Evolutionary conservation across 2,888 invertebrate genomes (phyloP).

Genomic region (Parasteatoda lunata): DNA sequence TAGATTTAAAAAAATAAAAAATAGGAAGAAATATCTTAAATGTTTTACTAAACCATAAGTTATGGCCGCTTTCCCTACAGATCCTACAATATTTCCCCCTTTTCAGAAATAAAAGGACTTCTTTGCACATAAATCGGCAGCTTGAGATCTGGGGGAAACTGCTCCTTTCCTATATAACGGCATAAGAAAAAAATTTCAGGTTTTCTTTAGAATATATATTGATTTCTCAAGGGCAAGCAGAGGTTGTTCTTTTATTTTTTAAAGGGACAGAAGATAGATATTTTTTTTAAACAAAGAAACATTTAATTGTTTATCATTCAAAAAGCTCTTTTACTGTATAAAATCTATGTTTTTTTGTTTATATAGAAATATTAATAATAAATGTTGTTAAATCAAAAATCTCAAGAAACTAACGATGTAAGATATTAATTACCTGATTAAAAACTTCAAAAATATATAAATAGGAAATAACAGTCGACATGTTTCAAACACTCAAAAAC

Average conservation of each 20-base stretch:
- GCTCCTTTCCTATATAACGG: slow-evolving; percentile 63
- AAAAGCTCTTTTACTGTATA: too few relatives aligned
- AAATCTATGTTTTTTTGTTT: too few relatives aligned
- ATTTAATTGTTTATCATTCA: too few relatives aligned
- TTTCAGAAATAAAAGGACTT: slow-evolving; percentile 61
- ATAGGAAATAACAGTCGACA: too few relatives aligned
- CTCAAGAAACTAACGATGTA: too few relatives aligned
- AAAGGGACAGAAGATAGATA: too few relatives aligned
- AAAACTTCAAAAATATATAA: too few relatives aligned
- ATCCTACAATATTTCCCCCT: slow-evolving; percentile 57
- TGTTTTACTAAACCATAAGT: slow-evolving; percentile 63
- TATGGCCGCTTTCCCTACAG: slow-evolving; percentile 58
- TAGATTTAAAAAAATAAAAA: slow-evolving; percentile 6
- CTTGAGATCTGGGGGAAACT: slow-evolving; percentile 50
- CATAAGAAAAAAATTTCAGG: slow-evolving; percentile 53
- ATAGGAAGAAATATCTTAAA: slow-evolving; percentile 59
- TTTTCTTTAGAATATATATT: slow-evolving; percentile 52
- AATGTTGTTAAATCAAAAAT: too few relatives aligned
- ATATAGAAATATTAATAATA: too few relatives aligned
- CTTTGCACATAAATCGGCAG: slow-evolving; percentile 66
- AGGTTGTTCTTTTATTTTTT: slow-evolving; percentile 31
- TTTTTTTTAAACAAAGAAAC: too few relatives aligned
- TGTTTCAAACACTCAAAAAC: too few relatives aligned
- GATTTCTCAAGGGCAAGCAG: slow-evolving; percentile 61
- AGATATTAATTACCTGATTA: too few relatives aligned